phyloP scores from a whole-genome alignment of 2,797 vertebrate genomes.

The Gymnothorax javanicus region DNA sequence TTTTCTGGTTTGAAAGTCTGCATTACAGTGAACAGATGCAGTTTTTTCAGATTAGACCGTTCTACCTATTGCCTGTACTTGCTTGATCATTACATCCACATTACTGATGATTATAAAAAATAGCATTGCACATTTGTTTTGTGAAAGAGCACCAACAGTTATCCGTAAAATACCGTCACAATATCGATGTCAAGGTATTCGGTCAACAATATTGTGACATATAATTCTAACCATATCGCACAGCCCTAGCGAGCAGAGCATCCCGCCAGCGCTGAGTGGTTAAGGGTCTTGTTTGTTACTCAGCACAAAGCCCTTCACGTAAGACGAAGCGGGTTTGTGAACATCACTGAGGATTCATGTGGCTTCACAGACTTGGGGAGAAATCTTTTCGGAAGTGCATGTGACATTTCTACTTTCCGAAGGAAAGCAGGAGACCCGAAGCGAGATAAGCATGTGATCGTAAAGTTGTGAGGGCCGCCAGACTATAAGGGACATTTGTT shows the following conservation, averaged over 20 bases:
- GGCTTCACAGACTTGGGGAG: background rate
- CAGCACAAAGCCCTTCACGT: background rate
- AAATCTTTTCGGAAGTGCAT: slow-evolving; percentile 23
- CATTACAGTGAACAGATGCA: no score
- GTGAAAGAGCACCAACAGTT: no score
- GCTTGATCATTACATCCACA: no score
- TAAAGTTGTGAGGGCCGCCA: slow-evolving; percentile 23
- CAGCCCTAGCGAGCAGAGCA: background rate
- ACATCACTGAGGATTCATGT: background rate
- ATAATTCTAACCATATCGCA: no score
- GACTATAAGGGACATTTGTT: slow-evolving; percentile 50
- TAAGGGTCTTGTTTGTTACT: background rate
- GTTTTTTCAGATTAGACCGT: no score
- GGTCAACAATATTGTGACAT: no score
- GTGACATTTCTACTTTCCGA: slow-evolving; percentile 25
- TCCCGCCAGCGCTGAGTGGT: background rate
- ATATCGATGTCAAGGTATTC: no score
- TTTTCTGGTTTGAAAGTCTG: no score
- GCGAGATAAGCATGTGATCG: slow-evolving; percentile 29
- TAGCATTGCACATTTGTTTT: no score
- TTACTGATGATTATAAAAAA: no score
- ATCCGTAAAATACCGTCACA: no score
- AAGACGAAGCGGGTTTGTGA: slow-evolving; percentile 6
- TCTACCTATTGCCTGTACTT: no score
- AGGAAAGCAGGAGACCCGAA: slow-evolving; percentile 29